Evolutionary conservation across 2,888 invertebrate genomes (phyloP).

Genomic region (Leuctra nigra): DNA sequence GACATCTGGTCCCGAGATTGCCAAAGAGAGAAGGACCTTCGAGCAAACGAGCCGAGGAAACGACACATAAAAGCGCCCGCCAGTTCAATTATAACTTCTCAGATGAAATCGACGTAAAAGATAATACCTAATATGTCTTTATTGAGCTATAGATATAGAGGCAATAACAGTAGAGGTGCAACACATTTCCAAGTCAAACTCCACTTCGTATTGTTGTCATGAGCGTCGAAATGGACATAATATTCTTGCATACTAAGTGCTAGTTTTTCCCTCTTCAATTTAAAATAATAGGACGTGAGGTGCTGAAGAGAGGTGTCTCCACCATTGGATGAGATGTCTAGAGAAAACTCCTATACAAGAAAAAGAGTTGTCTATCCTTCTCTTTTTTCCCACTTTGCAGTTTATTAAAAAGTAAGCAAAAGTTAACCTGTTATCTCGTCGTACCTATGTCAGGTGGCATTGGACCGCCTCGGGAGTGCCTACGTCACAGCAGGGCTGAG

Average conservation of each 20-base stretch:
- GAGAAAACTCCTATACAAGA: not conserved
- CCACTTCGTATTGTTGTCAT: not conserved
- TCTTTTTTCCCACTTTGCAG: conserved; percentile 27
- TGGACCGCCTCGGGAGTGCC: conserved; percentile 3
- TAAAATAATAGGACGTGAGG: conserved; percentile 15
- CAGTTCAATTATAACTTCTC: conserved; percentile 4
- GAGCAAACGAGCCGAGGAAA: conserved; percentile 1
- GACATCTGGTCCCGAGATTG: conserved; percentile 7
- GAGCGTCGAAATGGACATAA: conserved; percentile 1
- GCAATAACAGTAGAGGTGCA: not conserved
- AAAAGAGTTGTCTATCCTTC: conserved; percentile 11
- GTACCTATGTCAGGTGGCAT: conserved; percentile 14
- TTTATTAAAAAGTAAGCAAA: conserved; percentile 31
- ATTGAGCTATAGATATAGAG: conserved; percentile 2
- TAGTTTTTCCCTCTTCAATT: conserved; percentile 14
- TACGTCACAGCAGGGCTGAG: not conserved
- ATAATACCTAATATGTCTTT: conserved; percentile 3
- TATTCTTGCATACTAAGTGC: conserved; percentile 15
- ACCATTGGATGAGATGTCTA: not conserved
- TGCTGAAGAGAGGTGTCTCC: not conserved
- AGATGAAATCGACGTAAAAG: not conserved
- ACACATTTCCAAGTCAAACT: not conserved
- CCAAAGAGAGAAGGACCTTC: conserved; percentile 1
- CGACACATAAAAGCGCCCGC: conserved; percentile 2
- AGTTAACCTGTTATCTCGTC: conserved; percentile 29